Conservation (phyloP, 1,140 invertebrate genomes). For the Drosophila bifasciata region DNA sequence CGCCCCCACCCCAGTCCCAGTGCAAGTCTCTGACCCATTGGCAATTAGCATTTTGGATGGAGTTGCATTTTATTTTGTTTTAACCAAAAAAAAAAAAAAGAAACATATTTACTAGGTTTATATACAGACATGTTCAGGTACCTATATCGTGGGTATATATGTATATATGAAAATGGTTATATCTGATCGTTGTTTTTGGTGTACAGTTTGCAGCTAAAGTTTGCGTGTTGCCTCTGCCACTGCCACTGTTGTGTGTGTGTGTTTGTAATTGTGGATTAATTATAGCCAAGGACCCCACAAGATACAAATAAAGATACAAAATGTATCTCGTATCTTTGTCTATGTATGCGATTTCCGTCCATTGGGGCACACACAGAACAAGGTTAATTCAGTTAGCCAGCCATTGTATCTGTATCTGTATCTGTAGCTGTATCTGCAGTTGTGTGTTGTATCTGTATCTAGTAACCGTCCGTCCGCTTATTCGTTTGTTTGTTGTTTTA, state of each 20-base stretch:
- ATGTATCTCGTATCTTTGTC: slow-evolving; percentile 59
- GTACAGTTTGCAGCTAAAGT: slow-evolving; percentile 30
- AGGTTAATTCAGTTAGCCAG: slow-evolving; percentile 80
- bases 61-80: slow-evolving; percentile 29
- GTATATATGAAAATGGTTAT: slow-evolving; percentile 15
- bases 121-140: background rate
- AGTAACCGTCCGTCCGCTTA: background rate
- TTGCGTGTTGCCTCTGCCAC: slow-evolving; percentile 35
- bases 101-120: background rate
- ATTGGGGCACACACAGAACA: slow-evolving; percentile 65
- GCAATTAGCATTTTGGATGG: slow-evolving; percentile 71
- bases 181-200: slow-evolving; percentile 40
- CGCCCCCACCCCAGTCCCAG: background rate
- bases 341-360: slow-evolving; percentile 70
- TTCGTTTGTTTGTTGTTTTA: slow-evolving; percentile 57
- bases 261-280: slow-evolving; percentile 78
- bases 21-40: slow-evolving; percentile 59
- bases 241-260: slow-evolving; percentile 36
- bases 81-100: slow-evolving; percentile 3
- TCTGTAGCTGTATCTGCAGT: background rate
- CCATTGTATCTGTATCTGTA: slow-evolving; percentile 43
- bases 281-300: slow-evolving; percentile 77
- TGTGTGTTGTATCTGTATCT: too few relatives aligned
- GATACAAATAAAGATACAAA: slow-evolving; percentile 79
- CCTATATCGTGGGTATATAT: background rate